phyloP scores from a whole-genome alignment of 2,113 vertebrate species.

The Tetrax tetrax region DNA sequence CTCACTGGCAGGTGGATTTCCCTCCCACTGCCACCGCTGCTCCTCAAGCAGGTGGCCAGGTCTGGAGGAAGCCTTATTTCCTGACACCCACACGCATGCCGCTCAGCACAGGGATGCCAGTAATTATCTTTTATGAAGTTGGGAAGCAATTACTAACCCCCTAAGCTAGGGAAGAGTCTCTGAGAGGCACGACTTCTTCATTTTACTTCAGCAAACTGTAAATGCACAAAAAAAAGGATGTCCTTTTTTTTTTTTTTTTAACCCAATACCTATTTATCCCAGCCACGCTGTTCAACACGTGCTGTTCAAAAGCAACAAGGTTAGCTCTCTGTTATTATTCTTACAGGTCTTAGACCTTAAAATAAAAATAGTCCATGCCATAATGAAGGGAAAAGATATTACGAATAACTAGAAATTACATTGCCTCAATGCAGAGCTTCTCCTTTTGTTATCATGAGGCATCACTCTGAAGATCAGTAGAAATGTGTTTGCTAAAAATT shows the following conservation, averaged over 20 bases:
- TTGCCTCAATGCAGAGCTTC: neutral
- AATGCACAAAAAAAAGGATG: neutral
- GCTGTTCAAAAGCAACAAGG: neutral
- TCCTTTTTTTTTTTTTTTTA: neutral
- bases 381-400: neutral
- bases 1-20: neutral
- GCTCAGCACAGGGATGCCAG: neutral
- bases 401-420: neutral
- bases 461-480: neutral
- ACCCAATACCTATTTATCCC: neutral
- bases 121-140: neutral
- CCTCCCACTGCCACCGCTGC: neutral
- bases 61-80: slow-evolving; percentile 36
- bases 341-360: neutral
- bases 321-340: neutral
- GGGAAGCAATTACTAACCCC: neutral
- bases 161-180: neutral
- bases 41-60: slow-evolving; percentile 27
- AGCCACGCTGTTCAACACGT: neutral
- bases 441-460: neutral
- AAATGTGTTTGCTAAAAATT: slow-evolving; percentile 20
- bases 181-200: slow-evolving; percentile 17
- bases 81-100: neutral
- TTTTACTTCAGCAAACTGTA: slow-evolving; percentile 1
- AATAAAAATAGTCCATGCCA: neutral